Percentiles rank a stretch among this genome's conserved stretches.
Conservation (phyloP, 2,797 vertebrate genomes). For the Lithobates pipiens region DNA sequence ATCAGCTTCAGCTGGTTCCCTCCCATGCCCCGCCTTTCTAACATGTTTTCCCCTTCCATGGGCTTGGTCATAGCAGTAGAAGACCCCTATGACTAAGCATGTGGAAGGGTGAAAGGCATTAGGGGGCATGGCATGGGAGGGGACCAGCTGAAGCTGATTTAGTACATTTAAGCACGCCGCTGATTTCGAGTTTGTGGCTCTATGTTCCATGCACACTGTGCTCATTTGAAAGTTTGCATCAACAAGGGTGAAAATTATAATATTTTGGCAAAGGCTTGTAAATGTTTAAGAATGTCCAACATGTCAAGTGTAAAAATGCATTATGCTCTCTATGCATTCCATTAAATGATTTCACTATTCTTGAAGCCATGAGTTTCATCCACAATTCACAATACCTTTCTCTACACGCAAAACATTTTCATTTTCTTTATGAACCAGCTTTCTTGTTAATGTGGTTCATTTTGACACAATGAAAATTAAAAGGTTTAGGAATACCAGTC, state of each 20-base stretch:
- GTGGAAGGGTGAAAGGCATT: no score
- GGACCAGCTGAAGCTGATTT: no score
- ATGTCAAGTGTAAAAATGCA: not conserved
- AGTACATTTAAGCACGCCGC: no score
- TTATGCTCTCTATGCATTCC: constrained; percentile 12
- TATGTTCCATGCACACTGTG: no score
- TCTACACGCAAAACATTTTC: constrained; percentile 1
- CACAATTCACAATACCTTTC: constrained; percentile 20
- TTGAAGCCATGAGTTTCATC: not conserved
- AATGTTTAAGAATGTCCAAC: constrained; percentile 10
- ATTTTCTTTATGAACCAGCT: not conserved
- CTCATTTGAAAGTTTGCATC: not conserved
- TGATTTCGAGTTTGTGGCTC: no score
- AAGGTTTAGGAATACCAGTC: constrained; percentile 29
- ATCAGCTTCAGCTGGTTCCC: no score
- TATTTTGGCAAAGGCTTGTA: not conserved
- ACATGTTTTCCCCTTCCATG: no score
- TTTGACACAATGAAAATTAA: constrained; percentile 49
- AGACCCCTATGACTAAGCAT: no score
- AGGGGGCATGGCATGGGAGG: no score
- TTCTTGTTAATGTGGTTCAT: constrained; percentile 9
- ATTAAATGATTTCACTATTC: constrained; percentile 10
- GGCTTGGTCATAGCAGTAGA: no score
- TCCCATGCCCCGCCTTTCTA: no score
- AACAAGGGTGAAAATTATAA: not conserved